Conservation (phyloP, 2,888 invertebrate genomes). For the Drosophila colorata region DNA sequence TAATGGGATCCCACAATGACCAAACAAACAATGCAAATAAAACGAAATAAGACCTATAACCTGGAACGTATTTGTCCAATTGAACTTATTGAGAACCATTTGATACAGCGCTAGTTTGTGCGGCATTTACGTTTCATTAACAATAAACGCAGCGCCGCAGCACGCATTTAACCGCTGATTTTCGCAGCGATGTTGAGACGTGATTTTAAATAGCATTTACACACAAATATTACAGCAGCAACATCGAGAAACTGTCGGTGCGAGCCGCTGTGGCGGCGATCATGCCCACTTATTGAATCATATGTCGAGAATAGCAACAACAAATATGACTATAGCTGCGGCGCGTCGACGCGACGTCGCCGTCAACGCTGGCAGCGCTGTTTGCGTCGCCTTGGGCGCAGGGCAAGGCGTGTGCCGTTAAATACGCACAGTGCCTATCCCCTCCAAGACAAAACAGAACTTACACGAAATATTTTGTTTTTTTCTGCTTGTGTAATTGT, state of each 20-base stretch:
- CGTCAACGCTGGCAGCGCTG: conserved; percentile 47
- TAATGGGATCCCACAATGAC: no score
- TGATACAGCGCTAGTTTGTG: neutral
- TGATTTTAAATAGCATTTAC: conserved; percentile 65
- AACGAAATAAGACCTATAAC: no score
- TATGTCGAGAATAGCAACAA: conserved; percentile 84
- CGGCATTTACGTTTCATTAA: conserved; percentile 63
- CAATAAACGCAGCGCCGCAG: conserved; percentile 39
- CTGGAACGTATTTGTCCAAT: neutral
- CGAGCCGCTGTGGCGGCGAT: conserved; percentile 50
- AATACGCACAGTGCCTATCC: conserved; percentile 6
- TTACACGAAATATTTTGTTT: conserved; percentile 5
- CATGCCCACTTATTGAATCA: conserved; percentile 82
- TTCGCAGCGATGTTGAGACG: conserved; percentile 30
- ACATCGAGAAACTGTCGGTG: conserved; percentile 48
- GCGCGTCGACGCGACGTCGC: conserved; percentile 29
- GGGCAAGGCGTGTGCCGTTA: conserved; percentile 43
- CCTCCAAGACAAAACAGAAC: conserved; percentile 1
- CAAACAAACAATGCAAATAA: no score
- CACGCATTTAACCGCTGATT: conserved; percentile 32
- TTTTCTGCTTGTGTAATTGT: conserved; percentile 1
- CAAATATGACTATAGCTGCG: conserved; percentile 61
- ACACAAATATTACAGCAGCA: conserved; percentile 66
- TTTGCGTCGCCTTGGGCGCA: conserved; percentile 43
- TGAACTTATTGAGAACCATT: neutral